Percentiles rank a stretch among this genome's conserved stretches.
phyloP scores from a whole-genome alignment of 2,888 invertebrate species.

The Drosophila tanythrix region DNA sequence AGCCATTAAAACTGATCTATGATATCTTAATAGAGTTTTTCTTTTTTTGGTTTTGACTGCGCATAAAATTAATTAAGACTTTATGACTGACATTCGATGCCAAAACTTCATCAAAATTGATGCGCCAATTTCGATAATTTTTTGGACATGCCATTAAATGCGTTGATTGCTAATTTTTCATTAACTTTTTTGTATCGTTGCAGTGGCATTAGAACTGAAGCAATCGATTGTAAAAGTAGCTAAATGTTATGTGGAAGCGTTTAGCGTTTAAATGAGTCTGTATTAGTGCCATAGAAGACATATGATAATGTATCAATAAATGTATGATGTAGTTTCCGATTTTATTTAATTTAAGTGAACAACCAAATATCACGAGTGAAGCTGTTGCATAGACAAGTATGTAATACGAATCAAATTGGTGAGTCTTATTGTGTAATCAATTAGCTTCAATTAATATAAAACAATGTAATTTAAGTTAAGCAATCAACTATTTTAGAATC shows the following conservation, averaged over 20 bases:
- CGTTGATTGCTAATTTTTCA: conserved; percentile 14
- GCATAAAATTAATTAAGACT: conserved; percentile 48
- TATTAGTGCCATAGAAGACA: conserved; percentile 64
- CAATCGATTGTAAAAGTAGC: conserved; percentile 11
- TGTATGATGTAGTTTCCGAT: conserved; percentile 29
- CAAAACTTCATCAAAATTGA: conserved; percentile 8
- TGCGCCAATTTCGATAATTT: conserved; percentile 14
- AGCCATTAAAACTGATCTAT: conserved; percentile 67
- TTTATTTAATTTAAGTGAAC: neutral
- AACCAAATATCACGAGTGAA: neutral
- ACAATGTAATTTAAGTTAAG: neutral
- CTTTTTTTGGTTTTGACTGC: neutral
- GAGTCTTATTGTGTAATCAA: neutral
- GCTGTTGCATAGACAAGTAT: neutral
- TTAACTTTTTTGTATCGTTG: conserved; percentile 42
- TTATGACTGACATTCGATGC: conserved; percentile 38
- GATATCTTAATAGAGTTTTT: conserved; percentile 50
- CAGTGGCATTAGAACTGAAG: conserved; percentile 34
- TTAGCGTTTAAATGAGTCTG: conserved; percentile 54
- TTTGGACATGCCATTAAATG: conserved; percentile 5
- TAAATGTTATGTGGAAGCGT: neutral
- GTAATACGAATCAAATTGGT: neutral
- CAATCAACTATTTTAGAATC: neutral
- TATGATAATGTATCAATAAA: conserved; percentile 36
- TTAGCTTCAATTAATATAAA: neutral